A percentile compares a stretch with the other conserved stretches of the same genome.
Conservation (phyloP, 2,113 vertebrate species). For the Hippocampus comes region DNA sequence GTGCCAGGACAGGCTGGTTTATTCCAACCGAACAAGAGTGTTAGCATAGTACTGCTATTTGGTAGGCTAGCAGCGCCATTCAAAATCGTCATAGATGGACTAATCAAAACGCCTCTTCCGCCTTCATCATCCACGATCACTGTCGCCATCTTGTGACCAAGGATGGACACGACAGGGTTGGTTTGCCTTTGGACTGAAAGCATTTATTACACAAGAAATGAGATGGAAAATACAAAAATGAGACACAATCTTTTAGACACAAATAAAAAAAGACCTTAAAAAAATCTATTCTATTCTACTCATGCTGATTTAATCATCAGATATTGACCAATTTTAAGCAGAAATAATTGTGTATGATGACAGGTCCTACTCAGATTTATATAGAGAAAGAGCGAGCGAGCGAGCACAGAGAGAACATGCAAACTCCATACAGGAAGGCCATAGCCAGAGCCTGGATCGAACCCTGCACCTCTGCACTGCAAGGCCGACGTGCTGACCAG, state of each 20-base stretch:
- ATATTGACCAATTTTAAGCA: no score
- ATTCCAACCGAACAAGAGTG: not conserved
- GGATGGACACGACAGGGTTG: not conserved
- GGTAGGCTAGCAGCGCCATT: not conserved
- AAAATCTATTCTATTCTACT: not conserved
- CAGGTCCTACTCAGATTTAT: not conserved
- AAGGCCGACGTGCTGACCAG: not conserved
- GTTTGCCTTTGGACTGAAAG: not conserved
- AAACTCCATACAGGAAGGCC: no score
- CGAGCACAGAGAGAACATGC: not conserved
- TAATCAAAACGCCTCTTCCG: conserved; percentile 31
- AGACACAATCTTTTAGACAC: not conserved
- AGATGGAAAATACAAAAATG: not conserved
- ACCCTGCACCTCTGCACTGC: no score
- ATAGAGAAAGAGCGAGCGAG: not conserved
- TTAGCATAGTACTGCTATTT: not conserved
- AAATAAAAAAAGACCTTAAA: not conserved
- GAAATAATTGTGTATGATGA: not conserved
- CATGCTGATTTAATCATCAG: not conserved
- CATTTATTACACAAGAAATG: not conserved
- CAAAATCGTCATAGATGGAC: conserved; percentile 41
- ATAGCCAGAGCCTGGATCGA: no score
- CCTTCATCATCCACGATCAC: not conserved
- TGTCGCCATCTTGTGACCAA: conserved; percentile 22
- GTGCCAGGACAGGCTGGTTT: no score